Evolutionary conservation across 2,113 vertebrate genomes (phyloP), one percentile per base, ranked within the genome.

Genomic region (Scalopus aquaticus): DNA sequence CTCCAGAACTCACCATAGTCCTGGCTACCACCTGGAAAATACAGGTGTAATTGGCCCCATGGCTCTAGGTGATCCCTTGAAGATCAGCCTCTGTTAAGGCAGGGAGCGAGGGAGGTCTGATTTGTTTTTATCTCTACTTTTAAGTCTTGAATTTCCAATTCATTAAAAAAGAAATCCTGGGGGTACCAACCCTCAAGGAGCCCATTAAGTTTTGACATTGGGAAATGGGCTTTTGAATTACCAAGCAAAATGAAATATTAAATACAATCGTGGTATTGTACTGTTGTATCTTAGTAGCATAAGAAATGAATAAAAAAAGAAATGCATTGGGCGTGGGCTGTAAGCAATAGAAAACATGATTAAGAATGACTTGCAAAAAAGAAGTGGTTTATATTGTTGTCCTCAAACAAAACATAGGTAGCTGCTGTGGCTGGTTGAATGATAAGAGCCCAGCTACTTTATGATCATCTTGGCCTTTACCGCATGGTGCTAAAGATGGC

Each of bases 81-180:
- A 60, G 4, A 49, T 26, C 37, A 42, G 58, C 17, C n/a, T 74
- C 32, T n/a, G 39, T 69, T 35, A 51, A 13, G 80, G 0, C 13
- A 17, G 9, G 19, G 1, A 1, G 6, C 19, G 28, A 5, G 44
- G 17, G 26, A n/a, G 28, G n/a, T 46, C 37, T 20, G 58, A 30
- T 76, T 88, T 84, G 77, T 88, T 95, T 95, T 94, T 72, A 82
- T 46, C 67, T 91, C 73, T 80, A 30, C 60, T 76, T 90, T 93
- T 67, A 84, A 88, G 26, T 3, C 26, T 58, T 80, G 28, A 32
- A 51, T 94, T 96, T 80, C 67, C 20, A 93, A 54, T 64, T 96
- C 90, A 60, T 97, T 94, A 77, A 51, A 88, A 84, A 58, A 80
- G 60, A 85, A 91, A 91, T 81, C 95, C 60, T 62, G 35, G 20